Conservation (phyloP, 2,113 vertebrate genomes). For the Ctenomys sociabilis region DNA sequence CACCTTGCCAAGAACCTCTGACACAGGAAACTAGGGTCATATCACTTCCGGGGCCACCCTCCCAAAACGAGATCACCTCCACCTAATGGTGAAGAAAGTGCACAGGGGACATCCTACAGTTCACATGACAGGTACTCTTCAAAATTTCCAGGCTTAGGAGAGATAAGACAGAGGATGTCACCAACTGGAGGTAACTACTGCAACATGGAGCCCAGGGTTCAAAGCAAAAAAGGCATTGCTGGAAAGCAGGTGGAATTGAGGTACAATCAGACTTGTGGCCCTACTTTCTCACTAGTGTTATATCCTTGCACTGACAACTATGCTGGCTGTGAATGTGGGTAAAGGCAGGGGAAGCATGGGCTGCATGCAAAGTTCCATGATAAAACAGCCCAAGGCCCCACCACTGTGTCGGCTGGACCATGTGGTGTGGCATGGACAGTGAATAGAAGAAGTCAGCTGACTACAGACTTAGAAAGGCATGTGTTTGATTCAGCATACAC, state of each 20-base stretch:
- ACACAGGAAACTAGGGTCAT: not conserved
- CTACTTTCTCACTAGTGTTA: not conserved
- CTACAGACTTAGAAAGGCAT: not conserved
- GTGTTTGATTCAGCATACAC: not conserved
- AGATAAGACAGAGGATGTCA: not conserved
- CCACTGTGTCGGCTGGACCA: not conserved
- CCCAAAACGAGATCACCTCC: not conserved
- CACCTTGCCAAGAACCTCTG: not conserved
- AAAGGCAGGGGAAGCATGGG: not conserved
- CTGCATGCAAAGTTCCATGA: slow-evolving; percentile 23
- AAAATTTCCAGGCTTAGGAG: not conserved
- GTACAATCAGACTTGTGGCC: not conserved
- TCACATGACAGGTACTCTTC: not conserved
- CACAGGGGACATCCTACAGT: not conserved
- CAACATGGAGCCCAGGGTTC: not conserved
- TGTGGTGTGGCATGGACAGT: not conserved
- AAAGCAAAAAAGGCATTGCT: not conserved
- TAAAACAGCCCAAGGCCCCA: not conserved
- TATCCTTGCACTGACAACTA: not conserved
- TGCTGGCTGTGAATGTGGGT: not conserved
- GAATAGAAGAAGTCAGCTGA: not conserved
- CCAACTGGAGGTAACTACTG: not conserved
- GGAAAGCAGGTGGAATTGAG: not conserved
- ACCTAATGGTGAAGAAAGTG: not conserved
- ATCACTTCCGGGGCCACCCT: not conserved